Base-by-base conservation (phyloP, 2,797 vertebrate species). In the Poeciliopsis turneri region DNA sequence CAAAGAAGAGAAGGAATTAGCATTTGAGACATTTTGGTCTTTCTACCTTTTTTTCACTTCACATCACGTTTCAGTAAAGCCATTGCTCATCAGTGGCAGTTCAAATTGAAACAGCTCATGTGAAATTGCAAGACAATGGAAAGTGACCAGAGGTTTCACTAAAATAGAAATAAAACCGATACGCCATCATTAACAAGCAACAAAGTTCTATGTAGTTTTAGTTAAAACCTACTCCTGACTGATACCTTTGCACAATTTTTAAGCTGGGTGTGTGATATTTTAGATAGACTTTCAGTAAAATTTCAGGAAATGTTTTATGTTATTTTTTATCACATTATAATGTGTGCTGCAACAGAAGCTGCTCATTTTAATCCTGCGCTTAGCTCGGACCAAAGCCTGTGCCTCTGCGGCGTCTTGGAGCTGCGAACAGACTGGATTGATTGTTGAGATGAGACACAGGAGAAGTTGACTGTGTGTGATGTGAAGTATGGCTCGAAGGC, bases 401-500 rank as follows among this genome's bases (percentile, higher is more conserved):
- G 41, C 11, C n/a, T 64, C 47, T 51, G 41, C 47, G 30, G 47
- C 41, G 18, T 72, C 53, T 53, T 12, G 0, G 61, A 78, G n/a
- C 43, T 59, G 49, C n/a, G 15, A 72, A 55, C 47, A 30, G 51
- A 41, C 47, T 33, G 28, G 71, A 39, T 66, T 2, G 39, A 76
- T 64, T 57, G 39, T 20, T 16, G 36, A 51, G 75, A 66, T 3
- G 46, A 28, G 68, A 74, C 13, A 30, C 46, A 1, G n/a, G 33
- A 73, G 73, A 36, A 74, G 59, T 47, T 28, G 69, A 43, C n/a
- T 16, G 47, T 51, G 61, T 15, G 74, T 68, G 64, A 70, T 46
- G 68, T 81, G 78, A 64, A 36, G 68, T 78, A 51, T 20, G 28
- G 51, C 77, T 25, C 0, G 8, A 82, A 91, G 85, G 87, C 81